Percentiles rank a stretch among this genome's conserved stretches.
phyloP scores from a whole-genome alignment of 2,888 invertebrate genomes.

The Xiphydria camelus region DNA sequence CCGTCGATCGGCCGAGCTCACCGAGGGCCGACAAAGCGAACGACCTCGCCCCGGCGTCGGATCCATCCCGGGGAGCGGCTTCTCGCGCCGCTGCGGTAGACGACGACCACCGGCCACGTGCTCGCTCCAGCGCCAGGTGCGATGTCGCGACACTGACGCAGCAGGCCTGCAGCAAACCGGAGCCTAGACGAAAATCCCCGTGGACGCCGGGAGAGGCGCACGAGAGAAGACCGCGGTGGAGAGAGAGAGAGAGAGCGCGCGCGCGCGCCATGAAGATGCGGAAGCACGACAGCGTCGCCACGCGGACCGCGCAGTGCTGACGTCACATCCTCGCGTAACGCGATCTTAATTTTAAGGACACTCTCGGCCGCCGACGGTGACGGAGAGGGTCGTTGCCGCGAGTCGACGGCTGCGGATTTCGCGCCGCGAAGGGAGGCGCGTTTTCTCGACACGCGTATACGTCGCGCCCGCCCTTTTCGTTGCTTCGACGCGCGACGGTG shows the following conservation, averaged over 20 bases:
- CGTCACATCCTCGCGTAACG: constrained; percentile 24
- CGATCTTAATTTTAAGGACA: constrained; percentile 2
- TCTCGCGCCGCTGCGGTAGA: background rate
- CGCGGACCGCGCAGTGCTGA: constrained; percentile 46
- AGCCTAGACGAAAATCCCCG: constrained; percentile 6
- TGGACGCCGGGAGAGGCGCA: constrained; percentile 11
- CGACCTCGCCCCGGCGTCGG: too few species aligned
- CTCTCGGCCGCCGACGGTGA: too few species aligned
- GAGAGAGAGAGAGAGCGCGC: too few species aligned
- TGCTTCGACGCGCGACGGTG: too few species aligned
- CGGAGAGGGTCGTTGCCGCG: too few species aligned
- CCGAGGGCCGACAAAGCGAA: too few species aligned
- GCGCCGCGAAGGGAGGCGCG: too few species aligned
- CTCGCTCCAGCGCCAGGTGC: constrained; percentile 12
- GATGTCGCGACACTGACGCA: constrained; percentile 30
- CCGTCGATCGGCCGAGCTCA: too few species aligned
- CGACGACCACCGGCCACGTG: constrained; percentile 35
- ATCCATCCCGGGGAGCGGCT: too few species aligned
- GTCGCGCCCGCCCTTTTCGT: too few species aligned
- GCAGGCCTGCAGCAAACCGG: constrained; percentile 1
- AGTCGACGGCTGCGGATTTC: too few species aligned
- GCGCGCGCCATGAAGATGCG: constrained; percentile 41
- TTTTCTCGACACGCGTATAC: too few species aligned
- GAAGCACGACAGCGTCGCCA: constrained; percentile 40
- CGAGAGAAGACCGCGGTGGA: constrained; percentile 1